Evolutionary conservation across 2,113 vertebrate species (phyloP).

Genomic region (Connochaetes taurinus): DNA sequence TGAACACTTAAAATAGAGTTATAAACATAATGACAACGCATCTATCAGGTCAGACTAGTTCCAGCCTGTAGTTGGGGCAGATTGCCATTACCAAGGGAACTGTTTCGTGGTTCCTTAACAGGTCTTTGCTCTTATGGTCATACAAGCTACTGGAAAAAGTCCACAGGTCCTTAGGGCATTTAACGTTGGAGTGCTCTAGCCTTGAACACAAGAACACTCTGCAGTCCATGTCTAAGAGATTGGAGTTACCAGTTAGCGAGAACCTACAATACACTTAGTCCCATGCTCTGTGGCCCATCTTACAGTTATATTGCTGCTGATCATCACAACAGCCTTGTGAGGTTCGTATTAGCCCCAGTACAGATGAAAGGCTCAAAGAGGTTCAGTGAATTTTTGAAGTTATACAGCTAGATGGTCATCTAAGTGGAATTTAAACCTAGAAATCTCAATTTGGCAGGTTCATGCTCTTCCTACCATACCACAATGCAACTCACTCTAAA

Average conservation of each 20-base stretch:
- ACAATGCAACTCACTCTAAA: not conserved
- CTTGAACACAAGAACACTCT: not conserved
- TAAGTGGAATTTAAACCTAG: not conserved
- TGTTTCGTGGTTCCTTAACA: not conserved
- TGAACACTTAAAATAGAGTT: not conserved
- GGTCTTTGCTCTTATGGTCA: not conserved
- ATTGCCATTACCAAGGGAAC: not conserved
- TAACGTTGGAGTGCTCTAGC: not conserved
- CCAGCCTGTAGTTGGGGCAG: not conserved
- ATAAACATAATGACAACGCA: not conserved
- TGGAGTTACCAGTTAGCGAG: not conserved
- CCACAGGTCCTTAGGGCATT: not conserved
- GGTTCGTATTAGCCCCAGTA: not conserved
- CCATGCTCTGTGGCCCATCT: not conserved
- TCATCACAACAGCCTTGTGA: not conserved
- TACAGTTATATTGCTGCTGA: not conserved
- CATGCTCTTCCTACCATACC: not conserved
- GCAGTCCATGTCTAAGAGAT: not conserved
- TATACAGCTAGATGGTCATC: not conserved
- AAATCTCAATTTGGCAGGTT: not conserved
- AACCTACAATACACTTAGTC: not conserved
- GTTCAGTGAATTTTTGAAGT: not conserved
- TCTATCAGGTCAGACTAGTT: not conserved
- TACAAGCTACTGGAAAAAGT: not conserved
- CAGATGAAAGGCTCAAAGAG: not conserved